Conservation (phyloP, 2,113 vertebrate genomes). For the Pedetes capensis region DNA sequence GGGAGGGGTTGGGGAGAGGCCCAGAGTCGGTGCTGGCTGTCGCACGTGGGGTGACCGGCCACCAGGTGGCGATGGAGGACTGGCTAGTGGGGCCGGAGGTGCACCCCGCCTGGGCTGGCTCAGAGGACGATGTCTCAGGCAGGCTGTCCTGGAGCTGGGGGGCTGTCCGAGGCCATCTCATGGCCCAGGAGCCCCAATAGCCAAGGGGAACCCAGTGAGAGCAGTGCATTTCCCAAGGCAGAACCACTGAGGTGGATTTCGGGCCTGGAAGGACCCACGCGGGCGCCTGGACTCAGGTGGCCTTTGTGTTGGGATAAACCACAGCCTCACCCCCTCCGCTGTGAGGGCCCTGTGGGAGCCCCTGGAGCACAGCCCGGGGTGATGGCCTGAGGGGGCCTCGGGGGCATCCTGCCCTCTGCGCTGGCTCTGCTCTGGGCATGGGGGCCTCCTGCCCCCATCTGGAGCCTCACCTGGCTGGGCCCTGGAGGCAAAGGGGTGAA, state of each 20-base stretch:
- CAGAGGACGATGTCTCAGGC: no score
- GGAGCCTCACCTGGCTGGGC: not conserved
- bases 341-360: rapidly evolving
- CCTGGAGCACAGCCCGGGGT: rapidly evolving
- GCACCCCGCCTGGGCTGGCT: rapidly evolving
- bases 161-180: not conserved
- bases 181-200: rapidly evolving
- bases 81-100: rapidly evolving
- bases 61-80: constrained; percentile 67
- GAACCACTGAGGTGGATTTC: rapidly evolving
- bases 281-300: not conserved
- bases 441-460: no score
- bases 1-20: rapidly evolving
- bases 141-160: not conserved
- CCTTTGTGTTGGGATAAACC: not conserved
- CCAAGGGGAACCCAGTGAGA: rapidly evolving
- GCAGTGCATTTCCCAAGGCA: no score
- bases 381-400: not conserved
- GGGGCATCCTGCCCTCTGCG: rapidly evolving
- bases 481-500: not conserved
- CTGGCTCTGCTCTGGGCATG: not conserved
- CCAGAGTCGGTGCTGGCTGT: rapidly evolving
- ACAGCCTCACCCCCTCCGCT: rapidly evolving
- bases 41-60: rapidly evolving
- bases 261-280: rapidly evolving